Percentiles rank a stretch among this genome's conserved stretches.
Conservation (phyloP, 2,113 vertebrate genomes). For the Psammodynastes pulverulentus region DNA sequence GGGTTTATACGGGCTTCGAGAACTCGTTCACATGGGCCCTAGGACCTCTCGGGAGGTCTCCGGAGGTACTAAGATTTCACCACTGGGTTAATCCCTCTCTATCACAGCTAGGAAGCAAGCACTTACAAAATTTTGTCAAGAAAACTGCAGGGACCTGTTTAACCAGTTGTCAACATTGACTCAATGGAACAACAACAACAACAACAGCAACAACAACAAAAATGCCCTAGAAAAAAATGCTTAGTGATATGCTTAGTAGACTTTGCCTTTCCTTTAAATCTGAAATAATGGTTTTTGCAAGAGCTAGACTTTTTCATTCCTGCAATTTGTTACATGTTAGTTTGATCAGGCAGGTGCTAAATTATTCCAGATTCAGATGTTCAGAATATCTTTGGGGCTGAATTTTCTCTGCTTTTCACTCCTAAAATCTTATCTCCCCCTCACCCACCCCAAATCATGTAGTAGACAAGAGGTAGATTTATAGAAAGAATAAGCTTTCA, state of each 20-base stretch:
- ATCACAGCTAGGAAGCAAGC: neutral
- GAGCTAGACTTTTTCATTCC: neutral
- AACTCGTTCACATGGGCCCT: no score
- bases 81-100: neutral
- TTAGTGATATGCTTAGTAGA: neutral
- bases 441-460: neutral
- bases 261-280: neutral
- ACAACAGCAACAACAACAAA: no score
- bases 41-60: no score
- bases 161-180: neutral
- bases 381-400: neutral
- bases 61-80: no score
- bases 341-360: neutral
- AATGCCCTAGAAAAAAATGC: neutral
- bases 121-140: neutral
- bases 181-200: neutral
- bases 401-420: neutral
- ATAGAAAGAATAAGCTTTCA: conserved; percentile 11
- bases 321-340: neutral
- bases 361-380: neutral
- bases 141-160: neutral
- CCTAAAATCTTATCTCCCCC: neutral
- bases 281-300: neutral
- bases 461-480: neutral
- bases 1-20: no score